Conservation (phyloP, 2,797 vertebrate genomes). For the Jordanella pulchra region DNA sequence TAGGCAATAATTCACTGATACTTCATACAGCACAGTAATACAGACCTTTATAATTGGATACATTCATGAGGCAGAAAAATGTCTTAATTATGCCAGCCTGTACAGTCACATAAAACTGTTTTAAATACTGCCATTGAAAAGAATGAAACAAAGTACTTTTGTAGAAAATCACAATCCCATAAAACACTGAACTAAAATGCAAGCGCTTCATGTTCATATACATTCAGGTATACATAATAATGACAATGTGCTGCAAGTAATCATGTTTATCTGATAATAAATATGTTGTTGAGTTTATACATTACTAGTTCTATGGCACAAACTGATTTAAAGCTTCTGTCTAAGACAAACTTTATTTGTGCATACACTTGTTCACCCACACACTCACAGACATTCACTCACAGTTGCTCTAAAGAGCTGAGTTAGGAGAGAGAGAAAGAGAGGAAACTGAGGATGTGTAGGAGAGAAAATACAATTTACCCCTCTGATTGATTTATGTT, state of each 20-base stretch:
- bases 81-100: constrained; percentile 67
- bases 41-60: constrained; percentile 66
- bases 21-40: constrained; percentile 69
- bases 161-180: constrained; percentile 71
- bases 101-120: constrained; percentile 52
- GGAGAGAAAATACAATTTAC: constrained; percentile 52
- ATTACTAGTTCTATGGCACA: constrained; percentile 68
- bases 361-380: constrained; percentile 23
- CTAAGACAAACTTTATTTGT: constrained; percentile 52
- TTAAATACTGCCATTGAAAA: constrained; percentile 61
- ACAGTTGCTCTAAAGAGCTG: constrained; percentile 25
- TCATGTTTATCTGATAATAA: constrained; percentile 64
- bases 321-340: constrained; percentile 66
- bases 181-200: constrained; percentile 65
- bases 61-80: constrained; percentile 65
- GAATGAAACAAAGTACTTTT: constrained; percentile 64
- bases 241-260: constrained; percentile 70
- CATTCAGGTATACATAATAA: constrained; percentile 69
- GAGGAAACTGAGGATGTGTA: constrained; percentile 37
- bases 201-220: constrained; percentile 70
- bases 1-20: constrained; percentile 62
- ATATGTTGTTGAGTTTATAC: constrained; percentile 63
- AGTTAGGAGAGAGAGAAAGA: constrained; percentile 51
- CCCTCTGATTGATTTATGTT: constrained; percentile 57
- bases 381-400: constrained; percentile 9